Evolutionary conservation across 2,888 invertebrate genomes (phyloP), one percentile per base, ranked within the genome.

Genomic region (Polyploca ridens): DNA sequence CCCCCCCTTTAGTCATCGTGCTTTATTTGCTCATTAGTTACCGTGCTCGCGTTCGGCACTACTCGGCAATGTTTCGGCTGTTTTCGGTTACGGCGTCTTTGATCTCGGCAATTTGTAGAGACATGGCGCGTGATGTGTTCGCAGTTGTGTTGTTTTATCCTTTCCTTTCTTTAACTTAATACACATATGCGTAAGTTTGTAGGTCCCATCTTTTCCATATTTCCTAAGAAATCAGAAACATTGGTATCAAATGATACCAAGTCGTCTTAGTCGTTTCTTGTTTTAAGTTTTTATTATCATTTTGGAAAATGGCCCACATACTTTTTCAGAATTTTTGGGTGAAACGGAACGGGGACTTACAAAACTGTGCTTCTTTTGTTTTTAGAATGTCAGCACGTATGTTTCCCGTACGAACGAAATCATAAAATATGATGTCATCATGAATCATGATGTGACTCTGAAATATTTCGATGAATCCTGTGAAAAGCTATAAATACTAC

Each of bases 11-110:
- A 27, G 27, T 27, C 27, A 44, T 61, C 58, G 64, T 64, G 66
- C 49, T 49, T 64, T 61, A 69, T 69, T 66, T 64, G 67, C 58
- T 72, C 69, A 68, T 72, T 70, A 66, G 62, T 59, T 58, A 65
- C 62, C 59, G 62, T 44, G 49, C 46, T 62, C 46, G 16, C 11
- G 38, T 64, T 62, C 62, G 54, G 59, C 16, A 16, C 13, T 54
- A 27, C 60, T 60, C 63, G 63, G 33, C 16, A 57, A 44, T 19
- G 60, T 57, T 27, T 63, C 67, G 69, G 68, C 35, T 46, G 33
- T 54, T 64, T 58, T 59, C 64, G 59, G n/a, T 60, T 13, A 16
- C 27, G 70, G 65, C 66, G 66, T 69, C 65, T 69, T 72, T 70
- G 68, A 68, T 70, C 68, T 64, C 64, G 61, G 64, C 62, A 70